phyloP scores from a whole-genome alignment of 2,113 vertebrate species.

The Lepisosteus oculatus region DNA sequence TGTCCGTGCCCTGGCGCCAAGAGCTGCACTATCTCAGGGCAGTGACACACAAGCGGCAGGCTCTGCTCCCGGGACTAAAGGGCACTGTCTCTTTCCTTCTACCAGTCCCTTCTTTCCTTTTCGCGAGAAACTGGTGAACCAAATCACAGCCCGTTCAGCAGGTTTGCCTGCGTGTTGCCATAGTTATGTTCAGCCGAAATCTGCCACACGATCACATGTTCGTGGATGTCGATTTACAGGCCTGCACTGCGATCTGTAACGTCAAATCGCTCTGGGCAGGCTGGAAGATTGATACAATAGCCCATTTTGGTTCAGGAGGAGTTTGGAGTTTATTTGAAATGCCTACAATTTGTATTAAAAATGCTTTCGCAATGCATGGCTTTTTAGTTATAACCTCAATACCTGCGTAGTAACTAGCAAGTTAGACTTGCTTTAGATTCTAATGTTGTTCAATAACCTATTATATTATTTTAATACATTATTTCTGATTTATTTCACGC shows the following conservation, averaged over 20 bases:
- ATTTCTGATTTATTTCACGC: not conserved
- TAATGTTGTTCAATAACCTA: too few relatives aligned
- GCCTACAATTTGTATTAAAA: not conserved
- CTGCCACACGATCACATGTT: too few relatives aligned
- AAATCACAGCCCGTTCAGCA: too few relatives aligned
- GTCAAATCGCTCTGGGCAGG: conserved; percentile 1
- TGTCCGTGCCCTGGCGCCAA: conserved; percentile 11
- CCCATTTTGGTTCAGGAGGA: too few relatives aligned
- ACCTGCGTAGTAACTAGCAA: too few relatives aligned
- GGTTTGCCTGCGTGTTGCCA: too few relatives aligned
- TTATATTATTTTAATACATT: not conserved
- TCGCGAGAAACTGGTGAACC: too few relatives aligned
- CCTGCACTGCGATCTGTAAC: not conserved
- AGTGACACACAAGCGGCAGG: not conserved
- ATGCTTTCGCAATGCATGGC: too few relatives aligned
- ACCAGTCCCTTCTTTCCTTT: not conserved
- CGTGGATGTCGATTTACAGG: not conserved
- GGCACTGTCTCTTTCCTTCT: not conserved
- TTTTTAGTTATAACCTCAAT: too few relatives aligned
- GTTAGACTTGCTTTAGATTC: too few relatives aligned
- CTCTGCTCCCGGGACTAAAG: not conserved
- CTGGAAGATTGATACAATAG: not conserved
- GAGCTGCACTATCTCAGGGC: not conserved
- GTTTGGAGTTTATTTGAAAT: too few relatives aligned
- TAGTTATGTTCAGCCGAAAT: too few relatives aligned